Conservation (phyloP, 2,888 invertebrate species). For the Callimorpha dominula region DNA sequence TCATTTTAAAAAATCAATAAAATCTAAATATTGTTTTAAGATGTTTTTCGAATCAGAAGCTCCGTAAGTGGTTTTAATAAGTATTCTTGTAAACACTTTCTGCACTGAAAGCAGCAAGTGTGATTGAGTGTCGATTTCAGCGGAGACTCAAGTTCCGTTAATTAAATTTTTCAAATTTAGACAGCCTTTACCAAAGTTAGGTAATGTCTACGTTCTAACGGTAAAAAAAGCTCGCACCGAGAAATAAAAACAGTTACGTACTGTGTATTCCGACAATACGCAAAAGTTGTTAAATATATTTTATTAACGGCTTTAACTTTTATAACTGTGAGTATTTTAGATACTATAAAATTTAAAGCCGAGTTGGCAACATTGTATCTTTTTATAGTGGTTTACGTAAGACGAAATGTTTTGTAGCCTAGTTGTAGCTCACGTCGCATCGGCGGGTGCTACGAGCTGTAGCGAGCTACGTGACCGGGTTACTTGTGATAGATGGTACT, state of each 20-base stretch:
- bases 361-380: conserved; percentile 17
- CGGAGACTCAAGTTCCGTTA: background rate
- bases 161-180: conserved; percentile 13
- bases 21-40: no score
- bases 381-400: conserved; percentile 14
- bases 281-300: background rate
- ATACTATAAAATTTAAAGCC: conserved; percentile 1
- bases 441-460: conserved; percentile 53
- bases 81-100: no score
- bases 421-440: conserved; percentile 48
- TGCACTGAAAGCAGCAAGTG: no score
- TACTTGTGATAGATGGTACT: conserved; percentile 67
- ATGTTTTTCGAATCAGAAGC: background rate
- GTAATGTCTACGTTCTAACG: background rate
- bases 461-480: conserved; percentile 72
- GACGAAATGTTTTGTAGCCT: conserved; percentile 57
- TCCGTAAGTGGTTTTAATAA: background rate
- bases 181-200: background rate
- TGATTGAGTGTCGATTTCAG: background rate
- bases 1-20: no score
- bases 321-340: background rate
- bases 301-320: conserved; percentile 9
- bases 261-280: background rate
- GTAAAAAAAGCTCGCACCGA: background rate
- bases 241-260: background rate